A percentile compares a stretch with the other conserved stretches of the same genome.
These are phyloP conservation scores for Phoebastria nigripes DNA, from an alignment of 2,797 vertebrate genomes.

Conservation along the genomic window DNA sequence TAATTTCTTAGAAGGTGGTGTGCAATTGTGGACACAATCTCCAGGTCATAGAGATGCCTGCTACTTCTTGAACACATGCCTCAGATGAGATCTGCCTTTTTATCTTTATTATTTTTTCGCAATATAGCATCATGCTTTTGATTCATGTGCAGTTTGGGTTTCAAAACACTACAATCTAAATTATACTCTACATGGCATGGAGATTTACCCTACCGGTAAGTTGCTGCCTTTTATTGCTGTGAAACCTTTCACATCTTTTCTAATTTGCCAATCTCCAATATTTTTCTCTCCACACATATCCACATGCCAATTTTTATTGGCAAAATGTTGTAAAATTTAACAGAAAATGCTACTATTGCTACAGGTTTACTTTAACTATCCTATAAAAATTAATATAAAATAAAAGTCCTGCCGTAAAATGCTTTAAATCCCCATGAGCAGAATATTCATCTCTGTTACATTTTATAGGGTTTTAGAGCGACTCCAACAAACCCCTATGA, in stretches of 20 bases:
- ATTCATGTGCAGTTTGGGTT: neutral
- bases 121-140: neutral
- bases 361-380: neutral
- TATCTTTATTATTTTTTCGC: neutral
- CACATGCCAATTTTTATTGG: neutral
- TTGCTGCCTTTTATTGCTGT: neutral
- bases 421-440: neutral
- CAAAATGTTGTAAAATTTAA: conserved; percentile 14
- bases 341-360: neutral
- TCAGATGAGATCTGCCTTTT: neutral
- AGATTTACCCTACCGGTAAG: neutral
- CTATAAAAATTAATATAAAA: conserved; percentile 45
- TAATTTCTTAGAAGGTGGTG: neutral
- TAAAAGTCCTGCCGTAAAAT: neutral
- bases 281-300: neutral
- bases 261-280: neutral
- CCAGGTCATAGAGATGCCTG: neutral
- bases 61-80: neutral
- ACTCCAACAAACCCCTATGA: neutral
- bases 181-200: neutral
- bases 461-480: neutral
- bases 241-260: neutral
- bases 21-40: neutral
- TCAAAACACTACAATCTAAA: neutral
- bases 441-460: neutral